A percentile compares a stretch with the other conserved stretches of the same genome.
phyloP scores from a whole-genome alignment of 2,888 invertebrate species.

The Fragum whitleyi region DNA sequence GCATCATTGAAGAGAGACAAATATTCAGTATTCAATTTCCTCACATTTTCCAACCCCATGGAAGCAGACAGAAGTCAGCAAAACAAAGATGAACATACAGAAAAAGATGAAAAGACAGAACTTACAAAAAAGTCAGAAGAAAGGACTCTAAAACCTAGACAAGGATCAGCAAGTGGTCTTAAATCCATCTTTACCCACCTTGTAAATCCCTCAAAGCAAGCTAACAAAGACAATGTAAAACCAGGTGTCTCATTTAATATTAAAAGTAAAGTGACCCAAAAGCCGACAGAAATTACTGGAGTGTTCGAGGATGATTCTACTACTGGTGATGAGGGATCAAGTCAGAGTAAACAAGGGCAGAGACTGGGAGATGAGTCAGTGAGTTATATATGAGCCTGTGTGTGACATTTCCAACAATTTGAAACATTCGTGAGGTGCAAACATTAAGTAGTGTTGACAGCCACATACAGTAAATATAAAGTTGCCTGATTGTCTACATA shows the following conservation, averaged over 20 bases:
- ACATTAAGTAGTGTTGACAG: too few species aligned
- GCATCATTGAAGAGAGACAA: slow-evolving; percentile 89
- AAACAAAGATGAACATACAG: neutral
- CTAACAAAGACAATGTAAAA: slow-evolving; percentile 35
- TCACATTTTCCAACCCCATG: slow-evolving; percentile 84
- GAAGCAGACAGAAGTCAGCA: slow-evolving; percentile 11
- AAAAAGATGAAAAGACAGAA: neutral
- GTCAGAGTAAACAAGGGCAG: neutral
- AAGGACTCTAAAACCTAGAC: slow-evolving; percentile 45
- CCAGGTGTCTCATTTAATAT: slow-evolving; percentile 58
- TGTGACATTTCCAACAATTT: too few species aligned
- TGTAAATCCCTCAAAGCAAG: slow-evolving; percentile 22
- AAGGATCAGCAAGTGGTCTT: slow-evolving; percentile 10
- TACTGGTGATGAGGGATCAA: neutral
- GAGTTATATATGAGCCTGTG: too few species aligned
- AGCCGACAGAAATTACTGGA: slow-evolving; percentile 58
- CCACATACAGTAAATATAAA: too few species aligned
- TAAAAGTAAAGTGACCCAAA: slow-evolving; percentile 45
- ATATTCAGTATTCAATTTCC: slow-evolving; percentile 92
- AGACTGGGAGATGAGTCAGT: neutral
- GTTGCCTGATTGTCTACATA: neutral
- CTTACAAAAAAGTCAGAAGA: slow-evolving; percentile 31
- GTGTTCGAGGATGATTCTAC: neutral
- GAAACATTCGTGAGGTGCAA: too few species aligned
- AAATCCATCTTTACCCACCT: slow-evolving; percentile 69